Conservation (phyloP, 2,113 vertebrate genomes). For the Oostethus manadensis region DNA sequence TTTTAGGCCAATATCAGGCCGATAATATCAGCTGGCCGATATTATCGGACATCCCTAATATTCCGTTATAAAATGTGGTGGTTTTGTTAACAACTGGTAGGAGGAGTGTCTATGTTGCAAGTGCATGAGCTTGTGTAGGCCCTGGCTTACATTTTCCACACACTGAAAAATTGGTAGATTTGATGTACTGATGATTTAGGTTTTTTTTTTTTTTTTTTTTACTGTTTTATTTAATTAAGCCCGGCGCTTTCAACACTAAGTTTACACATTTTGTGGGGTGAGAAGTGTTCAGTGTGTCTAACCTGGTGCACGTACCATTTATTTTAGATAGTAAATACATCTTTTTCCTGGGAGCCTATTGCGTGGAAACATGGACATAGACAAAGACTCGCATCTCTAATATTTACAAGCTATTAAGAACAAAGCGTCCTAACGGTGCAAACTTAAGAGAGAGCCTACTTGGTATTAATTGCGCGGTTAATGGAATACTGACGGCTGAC, state of each 20-base stretch:
- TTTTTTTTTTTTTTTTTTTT: too few relatives aligned
- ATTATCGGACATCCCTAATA: too few relatives aligned
- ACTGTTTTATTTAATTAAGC: neutral
- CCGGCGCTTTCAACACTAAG: neutral
- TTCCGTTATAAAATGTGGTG: too few relatives aligned
- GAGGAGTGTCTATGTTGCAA: too few relatives aligned
- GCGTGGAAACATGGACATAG: constrained; percentile 48
- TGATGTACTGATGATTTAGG: neutral
- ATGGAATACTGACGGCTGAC: constrained; percentile 71
- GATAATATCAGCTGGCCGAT: too few relatives aligned
- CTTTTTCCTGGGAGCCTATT: constrained; percentile 19
- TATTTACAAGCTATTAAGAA: constrained; percentile 70
- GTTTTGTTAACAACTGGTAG: too few relatives aligned
- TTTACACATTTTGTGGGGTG: neutral
- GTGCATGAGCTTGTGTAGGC: neutral
- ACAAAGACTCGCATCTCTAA: constrained; percentile 62
- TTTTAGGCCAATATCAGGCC: too few relatives aligned
- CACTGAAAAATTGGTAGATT: neutral
- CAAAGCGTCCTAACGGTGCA: constrained; percentile 61
- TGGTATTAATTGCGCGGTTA: constrained; percentile 76
- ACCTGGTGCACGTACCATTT: neutral
- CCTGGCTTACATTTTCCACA: neutral
- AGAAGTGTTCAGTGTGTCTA: neutral
- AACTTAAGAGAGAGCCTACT: constrained; percentile 73
- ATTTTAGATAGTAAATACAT: neutral